A percentile compares a stretch with the other conserved stretches of the same genome.
Conservation (phyloP, 2,888 invertebrate genomes). For the Diabrotica balteata region DNA sequence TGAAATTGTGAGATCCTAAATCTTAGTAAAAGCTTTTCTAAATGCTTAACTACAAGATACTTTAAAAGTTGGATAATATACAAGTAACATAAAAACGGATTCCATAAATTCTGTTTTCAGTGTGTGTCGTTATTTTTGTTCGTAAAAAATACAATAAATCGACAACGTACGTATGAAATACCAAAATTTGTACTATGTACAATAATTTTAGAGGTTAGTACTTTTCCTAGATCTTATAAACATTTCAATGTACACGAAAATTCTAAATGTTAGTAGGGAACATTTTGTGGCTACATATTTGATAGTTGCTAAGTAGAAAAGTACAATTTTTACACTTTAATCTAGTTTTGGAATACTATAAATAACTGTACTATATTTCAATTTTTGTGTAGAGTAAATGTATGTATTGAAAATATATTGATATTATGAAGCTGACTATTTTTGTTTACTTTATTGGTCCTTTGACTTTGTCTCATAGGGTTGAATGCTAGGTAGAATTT, state of each 20-base stretch:
- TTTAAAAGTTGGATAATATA: too few relatives aligned
- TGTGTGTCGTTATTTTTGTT: neutral
- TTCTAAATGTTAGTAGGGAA: neutral
- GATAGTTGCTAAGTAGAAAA: conserved; percentile 20
- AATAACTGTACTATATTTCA: conserved; percentile 39
- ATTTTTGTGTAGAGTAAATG: conserved; percentile 38
- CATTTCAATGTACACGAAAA: conserved; percentile 3
- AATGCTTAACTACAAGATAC: too few relatives aligned
- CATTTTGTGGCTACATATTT: conserved; percentile 12
- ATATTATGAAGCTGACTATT: conserved; percentile 23
- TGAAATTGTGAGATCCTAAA: too few relatives aligned
- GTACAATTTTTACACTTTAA: conserved; percentile 20
- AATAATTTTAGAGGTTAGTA: conserved; percentile 3
- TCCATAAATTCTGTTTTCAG: neutral
- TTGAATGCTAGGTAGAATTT: too few relatives aligned
- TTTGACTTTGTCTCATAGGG: too few relatives aligned
- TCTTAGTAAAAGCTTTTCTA: too few relatives aligned
- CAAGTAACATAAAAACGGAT: too few relatives aligned
- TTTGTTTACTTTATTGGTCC: conserved; percentile 10
- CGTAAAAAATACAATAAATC: neutral
- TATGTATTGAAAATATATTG: conserved; percentile 36
- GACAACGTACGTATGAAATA: neutral
- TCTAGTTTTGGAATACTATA: conserved; percentile 29
- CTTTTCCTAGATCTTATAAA: neutral
- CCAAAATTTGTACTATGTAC: conserved; percentile 24